phyloP scores from a whole-genome alignment of 2,797 vertebrate genomes.

The Rhincodon typus region DNA sequence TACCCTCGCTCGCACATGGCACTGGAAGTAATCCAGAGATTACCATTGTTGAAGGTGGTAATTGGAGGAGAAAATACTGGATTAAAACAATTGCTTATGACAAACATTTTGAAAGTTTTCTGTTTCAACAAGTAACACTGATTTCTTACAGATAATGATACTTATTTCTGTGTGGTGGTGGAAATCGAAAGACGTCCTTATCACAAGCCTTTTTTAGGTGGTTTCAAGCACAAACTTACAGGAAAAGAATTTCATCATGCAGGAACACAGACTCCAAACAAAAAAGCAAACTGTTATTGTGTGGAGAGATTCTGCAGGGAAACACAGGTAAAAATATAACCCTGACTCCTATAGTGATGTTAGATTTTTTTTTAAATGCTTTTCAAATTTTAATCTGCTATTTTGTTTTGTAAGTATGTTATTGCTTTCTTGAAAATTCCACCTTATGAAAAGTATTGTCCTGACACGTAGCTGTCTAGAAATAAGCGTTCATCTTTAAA shows the following conservation, averaged over 20 bases:
- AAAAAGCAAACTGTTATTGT: constrained; percentile 55
- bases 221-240: constrained; percentile 72
- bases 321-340: constrained; percentile 78
- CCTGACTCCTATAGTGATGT: too few relatives aligned
- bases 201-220: constrained; percentile 77
- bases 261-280: constrained; percentile 71
- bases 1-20: too few relatives aligned
- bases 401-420: background rate
- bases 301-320: constrained; percentile 62
- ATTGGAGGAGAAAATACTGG: background rate
- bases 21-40: too few relatives aligned
- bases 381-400: background rate
- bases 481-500: background rate
- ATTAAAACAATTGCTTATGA: background rate
- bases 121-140: background rate
- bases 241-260: constrained; percentile 77
- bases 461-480: background rate
- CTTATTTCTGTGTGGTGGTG: constrained; percentile 65
- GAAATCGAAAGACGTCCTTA: constrained; percentile 68
- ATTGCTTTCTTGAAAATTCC: background rate
- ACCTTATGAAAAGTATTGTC: background rate
- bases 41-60: too few relatives aligned
- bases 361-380: background rate
- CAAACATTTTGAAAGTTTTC: background rate
- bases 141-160: constrained; percentile 49